Evolutionary conservation across 2,113 vertebrate species (phyloP).

Genomic region (Scatophagus argus): DNA sequence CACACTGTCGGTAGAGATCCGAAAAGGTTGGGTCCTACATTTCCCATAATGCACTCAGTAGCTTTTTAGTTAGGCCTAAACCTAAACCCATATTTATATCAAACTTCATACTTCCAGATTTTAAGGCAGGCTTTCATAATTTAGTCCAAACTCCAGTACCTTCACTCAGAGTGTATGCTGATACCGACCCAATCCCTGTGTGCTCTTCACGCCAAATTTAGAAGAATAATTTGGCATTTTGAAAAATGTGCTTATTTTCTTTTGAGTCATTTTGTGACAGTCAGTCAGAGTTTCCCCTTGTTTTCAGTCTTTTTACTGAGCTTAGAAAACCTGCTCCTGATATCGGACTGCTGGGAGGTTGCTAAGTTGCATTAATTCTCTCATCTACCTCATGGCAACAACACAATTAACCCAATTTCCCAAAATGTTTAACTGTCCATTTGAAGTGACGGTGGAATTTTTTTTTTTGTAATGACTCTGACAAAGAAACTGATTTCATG

Average conservation of each 20-base stretch:
- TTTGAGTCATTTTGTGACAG: neutral
- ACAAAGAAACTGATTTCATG: neutral
- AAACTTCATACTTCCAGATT: neutral
- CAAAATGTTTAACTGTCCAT: neutral
- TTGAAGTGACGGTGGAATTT: no score
- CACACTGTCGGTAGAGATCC: neutral
- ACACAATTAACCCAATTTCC: neutral
- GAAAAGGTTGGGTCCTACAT: neutral
- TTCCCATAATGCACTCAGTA: neutral
- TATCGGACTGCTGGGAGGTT: no score
- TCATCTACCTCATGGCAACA: no score
- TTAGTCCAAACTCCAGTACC: no score
- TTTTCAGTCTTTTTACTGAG: neutral
- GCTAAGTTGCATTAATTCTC: no score
- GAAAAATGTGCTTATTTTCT: neutral
- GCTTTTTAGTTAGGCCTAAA: neutral
- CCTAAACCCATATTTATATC: neutral
- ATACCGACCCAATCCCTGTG: neutral
- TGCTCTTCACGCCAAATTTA: neutral
- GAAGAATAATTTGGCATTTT: neutral
- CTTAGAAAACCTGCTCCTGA: neutral
- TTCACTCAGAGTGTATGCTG: neutral
- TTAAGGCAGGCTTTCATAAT: neutral
- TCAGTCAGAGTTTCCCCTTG: no score
- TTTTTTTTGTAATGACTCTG: neutral